These are phyloP conservation scores for Nerophis ophidion DNA, from an alignment of 2,113 vertebrate genomes.

Conservation along the genomic window DNA sequence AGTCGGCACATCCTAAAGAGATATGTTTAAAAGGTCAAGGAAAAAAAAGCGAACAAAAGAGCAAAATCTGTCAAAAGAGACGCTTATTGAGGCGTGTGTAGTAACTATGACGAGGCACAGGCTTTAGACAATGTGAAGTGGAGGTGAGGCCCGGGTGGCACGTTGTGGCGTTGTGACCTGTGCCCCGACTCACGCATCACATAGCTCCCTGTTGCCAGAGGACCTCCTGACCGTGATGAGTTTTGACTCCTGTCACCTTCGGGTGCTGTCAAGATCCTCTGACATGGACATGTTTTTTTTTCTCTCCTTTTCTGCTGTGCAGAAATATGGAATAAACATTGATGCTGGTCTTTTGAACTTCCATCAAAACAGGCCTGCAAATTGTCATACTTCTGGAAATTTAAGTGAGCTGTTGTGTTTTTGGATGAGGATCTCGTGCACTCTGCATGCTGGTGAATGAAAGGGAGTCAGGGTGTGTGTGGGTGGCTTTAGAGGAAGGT, in stretches of 20 bases:
- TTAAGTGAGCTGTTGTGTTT: not conserved
- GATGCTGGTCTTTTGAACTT: not conserved
- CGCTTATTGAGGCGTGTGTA: slow-evolving; percentile 48
- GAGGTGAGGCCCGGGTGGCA: slow-evolving; percentile 77
- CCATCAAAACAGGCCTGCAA: not conserved
- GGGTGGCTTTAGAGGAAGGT: slow-evolving; percentile 29
- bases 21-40: slow-evolving; percentile 50
- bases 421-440: not conserved
- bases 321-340: slow-evolving; percentile 24
- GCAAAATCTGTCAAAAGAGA: slow-evolving; percentile 54
- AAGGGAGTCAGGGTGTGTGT: slow-evolving; percentile 19
- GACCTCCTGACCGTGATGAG: slow-evolving; percentile 76
- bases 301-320: slow-evolving; percentile 52
- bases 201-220: slow-evolving; percentile 74
- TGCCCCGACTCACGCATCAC: slow-evolving; percentile 78
- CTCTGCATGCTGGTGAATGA: slow-evolving; percentile 28
- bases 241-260: slow-evolving; percentile 88
- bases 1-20: slow-evolving; percentile 23
- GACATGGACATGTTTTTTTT: slow-evolving; percentile 51
- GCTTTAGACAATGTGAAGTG: slow-evolving; percentile 64
- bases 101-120: slow-evolving; percentile 24
- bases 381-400: not conserved
- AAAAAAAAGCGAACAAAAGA: slow-evolving; percentile 58
- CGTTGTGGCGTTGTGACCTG: slow-evolving; percentile 63
- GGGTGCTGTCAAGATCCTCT: slow-evolving; percentile 73